phyloP scores from a whole-genome alignment of 2,888 invertebrate genomes.

The Stenchaetothrips biformis region DNA sequence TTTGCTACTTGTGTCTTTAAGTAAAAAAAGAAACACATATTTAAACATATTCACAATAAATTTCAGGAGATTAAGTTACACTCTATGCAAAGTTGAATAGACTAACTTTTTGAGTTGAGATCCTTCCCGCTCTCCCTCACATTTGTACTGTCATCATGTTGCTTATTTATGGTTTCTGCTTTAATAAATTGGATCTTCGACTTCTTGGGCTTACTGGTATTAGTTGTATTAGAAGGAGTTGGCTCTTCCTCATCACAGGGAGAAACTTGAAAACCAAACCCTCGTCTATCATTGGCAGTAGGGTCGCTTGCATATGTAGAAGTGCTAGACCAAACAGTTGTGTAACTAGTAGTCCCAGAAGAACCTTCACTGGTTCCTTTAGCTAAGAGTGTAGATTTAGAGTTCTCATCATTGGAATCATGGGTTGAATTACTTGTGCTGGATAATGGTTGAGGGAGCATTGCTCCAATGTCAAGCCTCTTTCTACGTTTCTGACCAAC shows the following conservation, averaged over 20 bases:
- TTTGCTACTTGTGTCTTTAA: background rate
- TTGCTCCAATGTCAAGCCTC: constrained; percentile 27
- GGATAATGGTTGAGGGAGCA: background rate
- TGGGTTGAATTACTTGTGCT: constrained; percentile 36
- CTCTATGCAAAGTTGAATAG: no score
- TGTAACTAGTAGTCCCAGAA: constrained; percentile 44
- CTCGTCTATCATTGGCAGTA: constrained; percentile 48
- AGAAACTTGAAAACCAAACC: constrained; percentile 48
- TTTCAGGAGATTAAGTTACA: no score
- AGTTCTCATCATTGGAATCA: background rate
- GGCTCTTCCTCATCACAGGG: constrained; percentile 40
- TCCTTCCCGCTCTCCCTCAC: constrained; percentile 46
- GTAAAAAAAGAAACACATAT: background rate
- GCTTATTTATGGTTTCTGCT: constrained; percentile 48
- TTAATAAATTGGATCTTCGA: constrained; percentile 51
- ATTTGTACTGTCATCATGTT: constrained; percentile 29
- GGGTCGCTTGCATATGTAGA: constrained; percentile 48
- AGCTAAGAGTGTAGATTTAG: background rate
- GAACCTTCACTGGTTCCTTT: constrained; percentile 41
- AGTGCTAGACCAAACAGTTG: constrained; percentile 46
- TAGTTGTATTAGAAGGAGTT: constrained; percentile 37
- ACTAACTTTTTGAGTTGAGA: background rate
- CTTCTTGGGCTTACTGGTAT: constrained; percentile 42
- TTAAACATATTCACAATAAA: no score
- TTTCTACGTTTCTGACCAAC: constrained; percentile 4